These are phyloP conservation scores for Caenorhabditis remanei DNA, from an alignment of 1,140 invertebrate genomes.

Conservation along the genomic window DNA sequence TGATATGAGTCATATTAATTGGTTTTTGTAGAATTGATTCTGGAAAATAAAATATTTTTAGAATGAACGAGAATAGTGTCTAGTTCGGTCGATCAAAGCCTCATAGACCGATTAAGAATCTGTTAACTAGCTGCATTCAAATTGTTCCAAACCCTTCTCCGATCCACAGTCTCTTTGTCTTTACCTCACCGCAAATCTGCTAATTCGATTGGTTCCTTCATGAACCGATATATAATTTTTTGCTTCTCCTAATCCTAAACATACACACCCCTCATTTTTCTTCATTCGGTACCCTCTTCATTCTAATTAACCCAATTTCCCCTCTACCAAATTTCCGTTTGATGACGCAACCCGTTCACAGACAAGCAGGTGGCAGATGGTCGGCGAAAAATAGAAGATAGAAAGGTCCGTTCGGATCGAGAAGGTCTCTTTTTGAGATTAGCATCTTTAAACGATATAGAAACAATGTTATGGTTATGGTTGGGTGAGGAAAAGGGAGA, in stretches of 20 bases:
- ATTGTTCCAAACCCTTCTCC: no score
- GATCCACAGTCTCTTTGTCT: no score
- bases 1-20: no score
- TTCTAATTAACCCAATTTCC: constrained; percentile 53
- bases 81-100: no score
- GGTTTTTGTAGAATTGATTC: no score
- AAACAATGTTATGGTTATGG: constrained; percentile 42
- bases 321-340: constrained; percentile 40
- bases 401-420: background rate
- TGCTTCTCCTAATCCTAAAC: constrained; percentile 9
- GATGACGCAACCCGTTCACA: constrained; percentile 41
- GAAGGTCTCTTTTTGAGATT: constrained; percentile 51
- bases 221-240: background rate
- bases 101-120: no score
- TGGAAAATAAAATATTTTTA: no score
- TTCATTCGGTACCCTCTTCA: constrained; percentile 37
- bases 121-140: no score
- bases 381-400: constrained; percentile 19
- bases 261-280: background rate
- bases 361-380: constrained; percentile 51
- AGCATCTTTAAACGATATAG: constrained; percentile 37
- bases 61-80: no score
- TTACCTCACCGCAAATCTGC: no score
- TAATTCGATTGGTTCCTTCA: no score
- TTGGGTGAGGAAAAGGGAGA: background rate